phyloP scores from a whole-genome alignment of 2,888 invertebrate genomes.

The Eudemis profundana region DNA sequence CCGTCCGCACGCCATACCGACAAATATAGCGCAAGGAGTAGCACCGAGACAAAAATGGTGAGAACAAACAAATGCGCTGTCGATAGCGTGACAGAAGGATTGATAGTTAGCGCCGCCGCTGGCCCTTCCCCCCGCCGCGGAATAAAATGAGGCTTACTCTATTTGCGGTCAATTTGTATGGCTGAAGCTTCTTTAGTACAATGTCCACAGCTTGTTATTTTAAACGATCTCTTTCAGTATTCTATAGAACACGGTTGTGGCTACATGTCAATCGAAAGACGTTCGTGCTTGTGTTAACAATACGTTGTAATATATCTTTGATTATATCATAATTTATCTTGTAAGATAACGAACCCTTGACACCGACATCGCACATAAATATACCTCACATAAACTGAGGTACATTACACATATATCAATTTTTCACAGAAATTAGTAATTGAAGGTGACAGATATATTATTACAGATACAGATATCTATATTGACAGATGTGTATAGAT shows the following conservation, averaged over 20 bases:
- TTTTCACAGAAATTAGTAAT: too few relatives aligned
- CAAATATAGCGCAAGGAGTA: conserved; percentile 65
- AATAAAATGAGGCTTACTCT: conserved; percentile 39
- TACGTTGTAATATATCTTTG: too few relatives aligned
- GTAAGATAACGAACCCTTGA: too few relatives aligned
- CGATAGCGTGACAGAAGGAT: conserved; percentile 81
- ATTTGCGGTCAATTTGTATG: conserved; percentile 36
- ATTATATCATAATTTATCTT: too few relatives aligned
- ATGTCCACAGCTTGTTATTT: conserved; percentile 25
- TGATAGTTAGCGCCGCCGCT: conserved; percentile 67
- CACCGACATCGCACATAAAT: too few relatives aligned
- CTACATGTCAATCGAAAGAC: too few relatives aligned
- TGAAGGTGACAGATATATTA: too few relatives aligned
- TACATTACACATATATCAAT: too few relatives aligned
- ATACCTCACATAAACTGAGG: too few relatives aligned
- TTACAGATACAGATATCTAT: too few relatives aligned
- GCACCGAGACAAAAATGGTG: conserved; percentile 81
- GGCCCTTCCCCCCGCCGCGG: conserved; percentile 10
- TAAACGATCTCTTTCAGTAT: not conserved
- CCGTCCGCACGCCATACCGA: conserved; percentile 59
- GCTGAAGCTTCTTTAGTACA: conserved; percentile 14
- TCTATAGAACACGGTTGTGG: not conserved
- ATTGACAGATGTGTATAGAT: too few relatives aligned
- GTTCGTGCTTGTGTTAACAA: too few relatives aligned
- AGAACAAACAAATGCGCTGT: conserved; percentile 82